Evolutionary conservation across 2,113 vertebrate genomes (phyloP).

Genomic region (Aldabrachelys gigantea): DNA sequence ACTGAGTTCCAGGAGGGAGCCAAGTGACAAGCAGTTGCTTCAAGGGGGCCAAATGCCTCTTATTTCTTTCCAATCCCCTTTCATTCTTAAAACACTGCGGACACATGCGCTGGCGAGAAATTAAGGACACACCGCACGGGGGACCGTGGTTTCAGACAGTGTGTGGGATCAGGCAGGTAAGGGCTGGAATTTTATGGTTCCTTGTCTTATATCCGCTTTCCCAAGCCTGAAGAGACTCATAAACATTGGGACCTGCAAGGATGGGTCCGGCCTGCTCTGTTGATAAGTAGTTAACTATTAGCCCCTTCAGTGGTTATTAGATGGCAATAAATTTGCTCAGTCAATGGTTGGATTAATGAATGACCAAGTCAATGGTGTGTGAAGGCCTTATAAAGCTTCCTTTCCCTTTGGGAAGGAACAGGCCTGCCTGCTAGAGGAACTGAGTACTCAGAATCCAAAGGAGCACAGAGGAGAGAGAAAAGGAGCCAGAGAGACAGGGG

Average conservation of each 20-base stretch:
- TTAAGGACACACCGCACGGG: background rate
- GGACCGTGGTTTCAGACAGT: background rate
- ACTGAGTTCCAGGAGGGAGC: background rate
- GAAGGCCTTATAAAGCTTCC: background rate
- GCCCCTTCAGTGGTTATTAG: background rate
- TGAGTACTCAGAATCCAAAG: background rate
- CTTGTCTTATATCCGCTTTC: background rate
- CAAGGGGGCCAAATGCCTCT: background rate
- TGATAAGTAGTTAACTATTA: background rate
- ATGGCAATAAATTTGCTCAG: background rate
- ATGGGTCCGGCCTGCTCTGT: background rate
- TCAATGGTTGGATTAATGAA: background rate
- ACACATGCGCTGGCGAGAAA: background rate
- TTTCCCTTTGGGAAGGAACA: background rate
- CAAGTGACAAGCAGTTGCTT: background rate
- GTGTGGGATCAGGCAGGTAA: too few species aligned
- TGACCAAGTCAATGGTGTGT: background rate
- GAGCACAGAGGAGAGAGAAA: background rate
- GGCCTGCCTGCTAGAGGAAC: background rate
- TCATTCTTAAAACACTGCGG: accelerated
- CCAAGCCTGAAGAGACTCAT: background rate
- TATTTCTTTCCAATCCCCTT: background rate
- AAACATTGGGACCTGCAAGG: background rate
- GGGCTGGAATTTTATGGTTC: background rate
- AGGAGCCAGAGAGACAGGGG: background rate